Evolutionary conservation across 2,888 invertebrate species (phyloP).

Genomic region (Anarsia innoxiella): DNA sequence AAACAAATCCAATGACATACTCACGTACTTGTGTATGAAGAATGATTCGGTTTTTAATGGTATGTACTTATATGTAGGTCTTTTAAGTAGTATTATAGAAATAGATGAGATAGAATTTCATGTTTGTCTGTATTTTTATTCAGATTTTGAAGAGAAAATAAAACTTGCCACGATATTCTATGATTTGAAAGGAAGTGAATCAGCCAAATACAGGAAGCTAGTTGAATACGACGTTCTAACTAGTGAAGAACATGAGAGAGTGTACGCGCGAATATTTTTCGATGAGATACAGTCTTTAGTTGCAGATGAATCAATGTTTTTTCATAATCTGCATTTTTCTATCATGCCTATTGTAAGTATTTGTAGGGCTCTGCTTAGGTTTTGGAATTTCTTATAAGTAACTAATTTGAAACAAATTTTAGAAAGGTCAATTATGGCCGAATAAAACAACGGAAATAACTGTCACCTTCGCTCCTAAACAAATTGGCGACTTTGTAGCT

Average conservation of each 20-base stretch:
- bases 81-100: neutral
- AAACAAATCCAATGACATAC: constrained; percentile 70
- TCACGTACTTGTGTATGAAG: constrained; percentile 76
- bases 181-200: constrained; percentile 49
- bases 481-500: constrained; percentile 63
- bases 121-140: constrained; percentile 5
- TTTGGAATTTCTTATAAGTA: too few species aligned
- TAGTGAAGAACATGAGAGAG: constrained; percentile 56
- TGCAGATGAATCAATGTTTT: constrained; percentile 51
- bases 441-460: constrained; percentile 66
- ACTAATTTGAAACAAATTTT: too few species aligned
- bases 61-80: constrained; percentile 8
- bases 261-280: constrained; percentile 60
- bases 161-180: constrained; percentile 51
- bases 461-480: constrained; percentile 72
- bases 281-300: constrained; percentile 62
- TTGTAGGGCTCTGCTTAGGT: too few species aligned
- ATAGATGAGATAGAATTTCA: neutral
- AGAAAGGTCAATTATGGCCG: constrained; percentile 78
- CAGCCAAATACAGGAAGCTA: constrained; percentile 46
- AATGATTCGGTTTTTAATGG: constrained; percentile 58
- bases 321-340: constrained; percentile 61
- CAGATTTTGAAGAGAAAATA: constrained; percentile 64
- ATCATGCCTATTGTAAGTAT: constrained; percentile 69
- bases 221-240: constrained; percentile 56